Evolutionary conservation across 2,797 vertebrate genomes (phyloP).

Genomic region (Sebastes flavidus): DNA sequence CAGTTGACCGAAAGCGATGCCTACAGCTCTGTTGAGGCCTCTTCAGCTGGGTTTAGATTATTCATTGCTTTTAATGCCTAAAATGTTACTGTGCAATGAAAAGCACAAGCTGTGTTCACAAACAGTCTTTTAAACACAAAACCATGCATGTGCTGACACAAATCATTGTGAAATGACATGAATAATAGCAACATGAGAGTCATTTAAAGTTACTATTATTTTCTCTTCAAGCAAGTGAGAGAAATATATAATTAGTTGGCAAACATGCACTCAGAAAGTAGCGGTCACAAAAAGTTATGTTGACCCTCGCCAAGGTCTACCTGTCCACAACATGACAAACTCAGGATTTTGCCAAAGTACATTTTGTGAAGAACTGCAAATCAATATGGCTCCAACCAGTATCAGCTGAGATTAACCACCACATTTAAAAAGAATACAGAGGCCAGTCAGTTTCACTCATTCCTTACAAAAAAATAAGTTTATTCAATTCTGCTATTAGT

Average conservation of each 20-base stretch:
- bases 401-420: not conserved
- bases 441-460: not conserved
- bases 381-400: slow-evolving; percentile 28
- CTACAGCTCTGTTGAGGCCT: not conserved
- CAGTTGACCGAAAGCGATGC: not conserved
- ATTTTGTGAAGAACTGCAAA: slow-evolving; percentile 36
- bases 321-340: slow-evolving; percentile 44
- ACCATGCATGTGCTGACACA: not conserved
- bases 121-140: not conserved
- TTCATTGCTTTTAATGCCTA: not conserved
- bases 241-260: not conserved
- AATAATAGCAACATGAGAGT: not conserved
- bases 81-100: not conserved
- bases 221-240: not conserved
- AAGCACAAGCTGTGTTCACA: not conserved
- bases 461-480: too few relatives aligned
- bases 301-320: slow-evolving; percentile 49
- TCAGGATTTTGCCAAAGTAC: slow-evolving; percentile 48
- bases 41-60: not conserved
- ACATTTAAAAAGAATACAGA: not conserved
- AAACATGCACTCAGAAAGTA: not conserved
- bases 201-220: not conserved
- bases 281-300: slow-evolving; percentile 38
- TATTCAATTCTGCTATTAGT: too few relatives aligned
- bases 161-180: not conserved